Percentiles rank a stretch among this genome's conserved stretches.
Evolutionary conservation across 2,888 invertebrate species (phyloP).

Genomic region (Pterostichus niger): DNA sequence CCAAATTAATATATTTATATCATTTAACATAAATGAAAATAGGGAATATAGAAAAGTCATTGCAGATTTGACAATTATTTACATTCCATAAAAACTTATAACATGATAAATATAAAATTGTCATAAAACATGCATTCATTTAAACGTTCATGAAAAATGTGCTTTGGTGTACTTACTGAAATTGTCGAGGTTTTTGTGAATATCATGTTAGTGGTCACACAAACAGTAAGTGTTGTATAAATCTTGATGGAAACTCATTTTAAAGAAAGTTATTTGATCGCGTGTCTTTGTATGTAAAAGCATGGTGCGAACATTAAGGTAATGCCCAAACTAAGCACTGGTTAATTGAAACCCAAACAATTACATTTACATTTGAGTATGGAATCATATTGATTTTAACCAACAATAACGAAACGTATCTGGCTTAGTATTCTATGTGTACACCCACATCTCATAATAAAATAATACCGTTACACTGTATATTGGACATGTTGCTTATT

Average conservation of each 20-base stretch:
- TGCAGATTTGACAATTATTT: not conserved
- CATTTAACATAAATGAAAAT: not conserved
- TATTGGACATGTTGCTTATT: not conserved
- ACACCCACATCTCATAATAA: constrained; percentile 6
- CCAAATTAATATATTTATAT: too few relatives aligned
- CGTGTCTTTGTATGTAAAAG: not conserved
- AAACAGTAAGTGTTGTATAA: constrained; percentile 27
- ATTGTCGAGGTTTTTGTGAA: not conserved
- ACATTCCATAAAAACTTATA: not conserved
- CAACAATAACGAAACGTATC: constrained; percentile 19
- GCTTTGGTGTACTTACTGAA: constrained; percentile 41
- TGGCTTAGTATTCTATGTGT: constrained; percentile 28
- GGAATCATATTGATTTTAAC: constrained; percentile 51
- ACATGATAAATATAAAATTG: not conserved
- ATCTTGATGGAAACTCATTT: constrained; percentile 36
- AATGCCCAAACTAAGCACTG: constrained; percentile 16
- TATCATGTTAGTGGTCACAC: constrained; percentile 36
- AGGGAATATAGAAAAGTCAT: constrained; percentile 18
- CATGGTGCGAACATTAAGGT: not conserved
- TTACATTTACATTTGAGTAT: constrained; percentile 36
- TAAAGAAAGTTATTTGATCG: not conserved
- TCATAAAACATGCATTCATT: constrained; percentile 3
- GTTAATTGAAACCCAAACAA: constrained; percentile 41
- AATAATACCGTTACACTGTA: constrained; percentile 7
- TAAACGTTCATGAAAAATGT: constrained; percentile 22